Conservation (phyloP, 2,888 invertebrate genomes). For the Eupithecia exiguata region DNA sequence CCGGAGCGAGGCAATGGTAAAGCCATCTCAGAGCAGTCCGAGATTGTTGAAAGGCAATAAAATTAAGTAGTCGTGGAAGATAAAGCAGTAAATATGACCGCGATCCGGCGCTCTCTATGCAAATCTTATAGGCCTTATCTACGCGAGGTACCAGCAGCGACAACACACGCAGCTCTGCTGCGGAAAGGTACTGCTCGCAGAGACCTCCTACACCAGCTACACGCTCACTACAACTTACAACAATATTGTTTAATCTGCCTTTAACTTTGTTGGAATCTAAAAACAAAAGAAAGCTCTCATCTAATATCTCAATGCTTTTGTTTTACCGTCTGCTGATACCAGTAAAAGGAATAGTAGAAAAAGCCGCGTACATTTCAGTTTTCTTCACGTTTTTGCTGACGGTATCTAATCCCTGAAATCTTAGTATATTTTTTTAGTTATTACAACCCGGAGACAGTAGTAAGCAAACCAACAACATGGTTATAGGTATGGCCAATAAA, state of each 20-base stretch:
- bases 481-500: conserved; percentile 68
- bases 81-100: conserved; percentile 63
- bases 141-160: conserved; percentile 34
- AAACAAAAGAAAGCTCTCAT: not conserved
- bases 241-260: not conserved
- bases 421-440: conserved; percentile 70
- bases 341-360: not conserved
- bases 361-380: not conserved
- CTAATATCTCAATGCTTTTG: not conserved
- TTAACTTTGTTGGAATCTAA: not conserved
- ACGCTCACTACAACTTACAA: not conserved
- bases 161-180: conserved; percentile 12
- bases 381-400: conserved; percentile 44
- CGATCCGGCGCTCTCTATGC: conserved; percentile 65
- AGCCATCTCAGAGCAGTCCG: conserved; percentile 19
- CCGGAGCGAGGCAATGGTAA: not conserved
- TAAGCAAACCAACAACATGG: conserved; percentile 53
- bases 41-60: conserved; percentile 48
- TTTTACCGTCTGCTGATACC: not conserved
- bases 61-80: conserved; percentile 57
- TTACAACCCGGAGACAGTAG: conserved; percentile 52
- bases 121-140: conserved; percentile 76
- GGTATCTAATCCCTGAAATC: conserved; percentile 60
- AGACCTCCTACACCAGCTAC: not conserved
- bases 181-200: conserved; percentile 18